phyloP scores from a whole-genome alignment of 2,797 vertebrate species.

The Peromyscus melanophrys region DNA sequence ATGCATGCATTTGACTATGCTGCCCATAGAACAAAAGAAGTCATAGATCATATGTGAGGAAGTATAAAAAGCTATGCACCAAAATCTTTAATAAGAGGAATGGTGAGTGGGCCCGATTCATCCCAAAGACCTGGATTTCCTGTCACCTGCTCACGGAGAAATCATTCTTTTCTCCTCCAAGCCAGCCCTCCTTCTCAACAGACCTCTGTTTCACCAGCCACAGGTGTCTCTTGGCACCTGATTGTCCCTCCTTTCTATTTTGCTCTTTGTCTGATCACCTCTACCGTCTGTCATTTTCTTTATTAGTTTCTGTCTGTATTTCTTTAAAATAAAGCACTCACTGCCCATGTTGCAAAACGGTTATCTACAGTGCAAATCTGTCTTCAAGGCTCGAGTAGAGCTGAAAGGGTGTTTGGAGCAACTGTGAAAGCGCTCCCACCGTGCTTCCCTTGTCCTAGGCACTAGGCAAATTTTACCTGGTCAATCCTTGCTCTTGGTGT shows the following conservation, averaged over 20 bases:
- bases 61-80: not conserved
- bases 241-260: not conserved
- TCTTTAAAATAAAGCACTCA: not conserved
- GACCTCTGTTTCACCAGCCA: not conserved
- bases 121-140: not conserved
- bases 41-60: not conserved
- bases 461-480: not conserved
- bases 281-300: too few relatives aligned
- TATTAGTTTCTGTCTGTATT: not conserved
- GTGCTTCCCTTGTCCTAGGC: accelerated
- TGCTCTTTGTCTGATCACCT: not conserved
- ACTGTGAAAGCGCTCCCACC: not conserved
- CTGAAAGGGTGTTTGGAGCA: not conserved
- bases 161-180: not conserved
- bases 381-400: not conserved
- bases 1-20: not conserved
- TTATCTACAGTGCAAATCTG: not conserved
- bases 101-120: not conserved
- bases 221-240: not conserved
- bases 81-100: not conserved
- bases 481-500: accelerated
- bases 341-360: not conserved
- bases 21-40: not conserved
- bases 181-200: not conserved
- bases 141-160: not conserved